Evolutionary conservation across 2,888 invertebrate species (phyloP).

Genomic region (Molanna angustata): DNA sequence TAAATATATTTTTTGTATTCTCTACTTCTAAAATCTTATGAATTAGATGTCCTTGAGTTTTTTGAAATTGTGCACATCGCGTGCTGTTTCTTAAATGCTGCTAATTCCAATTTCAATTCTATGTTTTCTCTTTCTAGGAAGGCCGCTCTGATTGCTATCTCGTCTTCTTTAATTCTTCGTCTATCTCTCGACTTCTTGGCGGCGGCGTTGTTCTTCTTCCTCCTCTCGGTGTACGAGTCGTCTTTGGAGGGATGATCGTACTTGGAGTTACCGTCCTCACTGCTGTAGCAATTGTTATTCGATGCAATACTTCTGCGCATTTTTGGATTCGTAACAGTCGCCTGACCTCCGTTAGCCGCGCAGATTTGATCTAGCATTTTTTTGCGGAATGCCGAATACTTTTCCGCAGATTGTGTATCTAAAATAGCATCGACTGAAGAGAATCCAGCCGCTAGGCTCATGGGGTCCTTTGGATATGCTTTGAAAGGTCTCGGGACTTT

Average conservation of each 20-base stretch:
- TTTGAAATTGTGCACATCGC: too few species aligned
- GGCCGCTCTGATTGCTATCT: constrained; percentile 84
- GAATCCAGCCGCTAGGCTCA: constrained; percentile 55
- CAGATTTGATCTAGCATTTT: constrained; percentile 66
- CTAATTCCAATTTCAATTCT: constrained; percentile 69
- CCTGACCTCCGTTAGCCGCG: constrained; percentile 58
- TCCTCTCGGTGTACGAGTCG: constrained; percentile 81
- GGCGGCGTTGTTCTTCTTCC: constrained; percentile 91
- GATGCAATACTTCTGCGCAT: constrained; percentile 62
- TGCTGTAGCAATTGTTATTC: constrained; percentile 26
- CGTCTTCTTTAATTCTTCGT: constrained; percentile 86
- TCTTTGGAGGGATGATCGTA: constrained; percentile 57
- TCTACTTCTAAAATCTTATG: too few species aligned
- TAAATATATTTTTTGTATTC: too few species aligned
- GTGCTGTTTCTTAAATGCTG: constrained; percentile 63
- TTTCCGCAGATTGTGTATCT: constrained; percentile 60
- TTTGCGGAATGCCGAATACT: constrained; percentile 69
- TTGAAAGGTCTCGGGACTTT: constrained; percentile 63
- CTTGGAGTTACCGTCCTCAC: constrained; percentile 22
- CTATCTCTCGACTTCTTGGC: constrained; percentile 93
- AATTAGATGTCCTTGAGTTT: too few species aligned
- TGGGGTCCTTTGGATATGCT: constrained; percentile 69
- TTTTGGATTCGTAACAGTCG: constrained; percentile 62
- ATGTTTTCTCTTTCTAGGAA: constrained; percentile 85
- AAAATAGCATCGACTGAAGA: constrained; percentile 47